phyloP scores from a whole-genome alignment of 2,797 vertebrate genomes.

The Leptatherina wallacei region DNA sequence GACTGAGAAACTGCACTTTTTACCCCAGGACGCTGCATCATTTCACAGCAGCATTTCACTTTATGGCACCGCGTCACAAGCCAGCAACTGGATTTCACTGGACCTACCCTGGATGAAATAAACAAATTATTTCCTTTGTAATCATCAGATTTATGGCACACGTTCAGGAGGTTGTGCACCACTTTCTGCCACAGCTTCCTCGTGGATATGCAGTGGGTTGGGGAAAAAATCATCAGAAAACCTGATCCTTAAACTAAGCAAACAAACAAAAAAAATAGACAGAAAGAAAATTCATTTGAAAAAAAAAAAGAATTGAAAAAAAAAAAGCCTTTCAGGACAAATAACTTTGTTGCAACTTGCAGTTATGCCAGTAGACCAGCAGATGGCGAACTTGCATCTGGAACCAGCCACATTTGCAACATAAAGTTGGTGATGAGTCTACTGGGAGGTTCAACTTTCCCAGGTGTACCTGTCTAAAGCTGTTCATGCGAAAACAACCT shows the following conservation, averaged over 20 bases:
- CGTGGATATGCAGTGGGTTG: neutral
- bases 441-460: conserved; percentile 5
- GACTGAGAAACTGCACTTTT: too few species aligned
- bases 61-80: too few species aligned
- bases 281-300: neutral
- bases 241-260: neutral
- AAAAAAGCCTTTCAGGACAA: neutral
- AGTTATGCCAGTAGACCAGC: conserved; percentile 40
- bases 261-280: neutral
- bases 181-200: neutral
- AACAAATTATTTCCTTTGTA: neutral
- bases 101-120: too few species aligned
- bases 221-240: neutral
- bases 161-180: neutral
- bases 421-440: neutral
- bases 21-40: too few species aligned
- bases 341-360: neutral
- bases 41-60: too few species aligned
- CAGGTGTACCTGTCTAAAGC: conserved; percentile 25
- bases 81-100: too few species aligned
- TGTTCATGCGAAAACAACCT: conserved; percentile 23
- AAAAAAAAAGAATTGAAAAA: neutral
- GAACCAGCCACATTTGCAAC: neutral
- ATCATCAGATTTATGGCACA: neutral
- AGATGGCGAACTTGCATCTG: conserved; percentile 44